Conservation (phyloP, 37 sponge, comb jelly and placozoan species). For the Aplysina aerophoba region DNA sequence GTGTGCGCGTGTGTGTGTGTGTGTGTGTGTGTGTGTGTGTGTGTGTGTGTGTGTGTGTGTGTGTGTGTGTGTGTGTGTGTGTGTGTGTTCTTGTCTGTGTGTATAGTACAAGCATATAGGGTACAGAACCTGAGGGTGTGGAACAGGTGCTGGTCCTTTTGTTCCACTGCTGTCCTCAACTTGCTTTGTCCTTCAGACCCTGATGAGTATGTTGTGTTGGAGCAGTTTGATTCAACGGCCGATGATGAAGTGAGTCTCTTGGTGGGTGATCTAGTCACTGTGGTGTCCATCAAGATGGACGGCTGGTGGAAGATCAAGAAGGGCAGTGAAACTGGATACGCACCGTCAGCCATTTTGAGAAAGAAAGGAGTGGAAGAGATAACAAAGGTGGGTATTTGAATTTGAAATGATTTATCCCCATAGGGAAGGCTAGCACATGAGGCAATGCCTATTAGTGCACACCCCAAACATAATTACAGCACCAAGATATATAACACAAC, state of each 20-base stretch:
- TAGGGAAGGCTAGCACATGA: too few relatives aligned
- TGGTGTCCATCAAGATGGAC: conserved; percentile 73
- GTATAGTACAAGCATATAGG: neutral
- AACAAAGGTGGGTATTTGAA: neutral
- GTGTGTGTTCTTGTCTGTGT: neutral
- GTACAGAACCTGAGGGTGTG: too few relatives aligned
- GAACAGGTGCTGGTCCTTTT: too few relatives aligned
- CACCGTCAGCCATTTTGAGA: conserved; percentile 63
- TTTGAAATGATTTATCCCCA: too few relatives aligned
- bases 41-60: neutral
- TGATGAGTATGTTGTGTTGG: conserved; percentile 72
- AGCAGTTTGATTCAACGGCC: conserved; percentile 60
- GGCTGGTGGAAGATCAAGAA: conserved; percentile 91
- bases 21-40: neutral
- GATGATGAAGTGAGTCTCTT: conserved; percentile 77
- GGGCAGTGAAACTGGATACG: conserved; percentile 43
- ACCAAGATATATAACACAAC: too few relatives aligned
- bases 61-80: conserved; percentile 3
- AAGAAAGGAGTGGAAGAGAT: conserved; percentile 9
- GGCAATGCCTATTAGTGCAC: too few relatives aligned
- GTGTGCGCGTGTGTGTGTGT: conserved; percentile 12
- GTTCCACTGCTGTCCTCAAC: neutral
- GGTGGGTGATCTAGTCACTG: conserved; percentile 60
- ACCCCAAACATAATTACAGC: too few relatives aligned
- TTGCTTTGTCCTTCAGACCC: neutral